These are phyloP conservation scores for Phaethon lepturus DNA, from an alignment of 2,113 vertebrate species.

Conservation along the genomic window DNA sequence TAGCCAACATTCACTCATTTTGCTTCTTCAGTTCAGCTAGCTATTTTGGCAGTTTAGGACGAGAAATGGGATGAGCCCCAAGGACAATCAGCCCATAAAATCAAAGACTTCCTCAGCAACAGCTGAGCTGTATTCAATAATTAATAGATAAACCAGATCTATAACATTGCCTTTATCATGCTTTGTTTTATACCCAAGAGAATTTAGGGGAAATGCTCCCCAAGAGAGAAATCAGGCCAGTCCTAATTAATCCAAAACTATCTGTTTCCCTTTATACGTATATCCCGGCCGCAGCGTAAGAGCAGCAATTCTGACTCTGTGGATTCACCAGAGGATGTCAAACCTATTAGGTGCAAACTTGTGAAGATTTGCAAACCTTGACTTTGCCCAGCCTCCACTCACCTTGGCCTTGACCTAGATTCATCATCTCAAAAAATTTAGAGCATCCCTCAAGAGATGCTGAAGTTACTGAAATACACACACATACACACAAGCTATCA, in stretches of 20 bases:
- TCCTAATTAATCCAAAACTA: neutral
- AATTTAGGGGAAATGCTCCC: neutral
- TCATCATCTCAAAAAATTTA: neutral
- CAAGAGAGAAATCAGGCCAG: neutral
- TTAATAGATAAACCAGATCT: neutral
- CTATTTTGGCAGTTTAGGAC: neutral
- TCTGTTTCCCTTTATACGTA: neutral
- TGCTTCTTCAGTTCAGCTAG: neutral
- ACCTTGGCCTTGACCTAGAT: conserved; percentile 28
- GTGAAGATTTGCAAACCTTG: neutral
- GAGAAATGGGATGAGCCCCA: neutral
- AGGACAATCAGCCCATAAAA: neutral
- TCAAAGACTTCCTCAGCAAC: neutral
- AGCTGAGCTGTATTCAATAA: neutral
- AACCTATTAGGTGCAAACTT: neutral
- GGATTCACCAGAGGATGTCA: neutral
- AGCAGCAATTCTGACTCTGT: neutral
- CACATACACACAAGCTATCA: neutral
- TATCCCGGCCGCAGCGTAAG: accelerated
- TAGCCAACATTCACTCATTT: neutral
- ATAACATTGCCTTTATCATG: neutral
- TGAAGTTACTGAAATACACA: neutral
- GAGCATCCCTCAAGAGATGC: neutral
- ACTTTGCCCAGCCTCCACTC: neutral
- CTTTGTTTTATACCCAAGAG: neutral